phyloP scores from a whole-genome alignment of 2,888 invertebrate genomes.

The Tuta absoluta region DNA sequence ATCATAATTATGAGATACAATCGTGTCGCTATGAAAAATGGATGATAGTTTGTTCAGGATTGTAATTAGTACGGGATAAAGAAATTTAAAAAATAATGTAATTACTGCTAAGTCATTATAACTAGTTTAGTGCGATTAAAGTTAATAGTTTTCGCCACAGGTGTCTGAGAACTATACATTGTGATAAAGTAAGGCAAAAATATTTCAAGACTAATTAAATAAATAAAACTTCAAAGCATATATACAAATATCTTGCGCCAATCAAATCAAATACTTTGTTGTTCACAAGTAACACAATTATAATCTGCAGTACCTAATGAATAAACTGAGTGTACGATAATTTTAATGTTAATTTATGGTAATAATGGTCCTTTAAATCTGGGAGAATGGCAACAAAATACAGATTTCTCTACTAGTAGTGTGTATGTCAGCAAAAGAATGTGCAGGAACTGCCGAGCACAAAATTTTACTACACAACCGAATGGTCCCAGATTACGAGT shows the following conservation, averaged over 20 bases:
- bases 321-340: too few species aligned
- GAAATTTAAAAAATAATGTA: not conserved
- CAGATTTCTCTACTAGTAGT: not conserved
- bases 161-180: too few species aligned
- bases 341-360: too few species aligned
- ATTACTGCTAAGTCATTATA: not conserved
- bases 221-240: too few species aligned
- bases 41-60: not conserved
- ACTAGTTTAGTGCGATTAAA: not conserved
- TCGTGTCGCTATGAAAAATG: constrained; percentile 3
- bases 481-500: constrained; percentile 14
- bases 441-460: not conserved
- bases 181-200: too few species aligned
- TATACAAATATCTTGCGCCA: too few species aligned
- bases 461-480: constrained; percentile 10
- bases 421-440: not conserved
- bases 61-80: not conserved
- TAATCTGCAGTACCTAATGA: too few species aligned
- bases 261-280: too few species aligned
- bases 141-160: too few species aligned
- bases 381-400: not conserved
- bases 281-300: too few species aligned
- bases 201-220: too few species aligned
- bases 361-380: not conserved
- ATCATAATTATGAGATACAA: constrained; percentile 12